These are phyloP conservation scores for Tiliacea citrago DNA, from an alignment of 2,888 invertebrate genomes.

Conservation along the genomic window DNA sequence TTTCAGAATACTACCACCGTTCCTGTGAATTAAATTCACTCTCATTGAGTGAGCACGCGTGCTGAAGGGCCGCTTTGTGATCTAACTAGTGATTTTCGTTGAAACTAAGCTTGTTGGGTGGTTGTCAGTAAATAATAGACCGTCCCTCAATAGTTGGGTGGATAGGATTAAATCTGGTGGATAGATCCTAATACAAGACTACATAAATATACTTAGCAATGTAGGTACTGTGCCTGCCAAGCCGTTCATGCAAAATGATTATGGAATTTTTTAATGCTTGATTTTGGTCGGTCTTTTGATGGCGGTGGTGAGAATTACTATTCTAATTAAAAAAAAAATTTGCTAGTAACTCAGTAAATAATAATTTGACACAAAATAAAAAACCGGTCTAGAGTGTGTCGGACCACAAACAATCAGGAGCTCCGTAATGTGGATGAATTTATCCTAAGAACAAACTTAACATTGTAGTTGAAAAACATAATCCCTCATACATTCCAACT, in stretches of 20 bases:
- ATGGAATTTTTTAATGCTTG: not conserved
- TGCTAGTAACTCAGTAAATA: too few species aligned
- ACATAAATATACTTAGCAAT: not conserved
- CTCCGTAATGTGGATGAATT: too few species aligned
- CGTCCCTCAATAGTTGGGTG: not conserved
- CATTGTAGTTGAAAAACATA: too few species aligned
- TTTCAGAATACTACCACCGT: slow-evolving; percentile 29
- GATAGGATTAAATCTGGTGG: slow-evolving; percentile 20
- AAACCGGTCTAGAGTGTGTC: too few species aligned
- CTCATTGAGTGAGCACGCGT: slow-evolving; percentile 35
- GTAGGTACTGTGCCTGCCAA: not conserved
- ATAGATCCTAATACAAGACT: not conserved
- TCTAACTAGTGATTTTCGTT: slow-evolving; percentile 14
- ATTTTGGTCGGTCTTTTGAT: not conserved
- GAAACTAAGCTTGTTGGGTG: slow-evolving; percentile 8
- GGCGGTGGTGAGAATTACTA: not conserved
- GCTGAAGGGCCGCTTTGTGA: slow-evolving; percentile 41
- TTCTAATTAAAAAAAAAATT: not conserved
- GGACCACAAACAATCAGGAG: too few species aligned
- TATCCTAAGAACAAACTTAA: too few species aligned
- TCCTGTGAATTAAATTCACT: slow-evolving; percentile 27
- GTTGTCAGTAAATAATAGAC: not conserved
- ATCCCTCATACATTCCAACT: too few species aligned
- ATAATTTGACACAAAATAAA: too few species aligned
- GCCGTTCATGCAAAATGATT: not conserved